A percentile compares a stretch with the other conserved stretches of the same genome.
Evolutionary conservation across 2,113 vertebrate species (phyloP).

Genomic region (Nothocercus nigrocapillus): DNA sequence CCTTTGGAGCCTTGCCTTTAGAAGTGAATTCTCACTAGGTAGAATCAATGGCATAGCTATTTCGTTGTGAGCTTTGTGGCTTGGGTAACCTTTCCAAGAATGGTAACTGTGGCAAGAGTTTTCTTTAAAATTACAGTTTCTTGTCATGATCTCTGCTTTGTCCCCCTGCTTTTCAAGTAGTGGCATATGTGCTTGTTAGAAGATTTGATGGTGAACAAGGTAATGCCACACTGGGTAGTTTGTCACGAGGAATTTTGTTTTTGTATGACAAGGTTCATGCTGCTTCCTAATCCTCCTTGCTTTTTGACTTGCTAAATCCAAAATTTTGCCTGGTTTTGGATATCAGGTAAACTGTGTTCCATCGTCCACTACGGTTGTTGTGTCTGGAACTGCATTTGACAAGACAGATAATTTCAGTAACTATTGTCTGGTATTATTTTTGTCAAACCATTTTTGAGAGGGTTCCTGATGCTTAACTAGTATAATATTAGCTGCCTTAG

Average conservation of each 20-base stretch:
- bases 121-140: background rate
- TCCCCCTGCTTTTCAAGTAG: background rate
- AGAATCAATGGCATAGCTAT: background rate
- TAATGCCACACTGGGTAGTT: background rate
- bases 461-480: background rate
- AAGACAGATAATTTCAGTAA: background rate
- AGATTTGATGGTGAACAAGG: background rate
- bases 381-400: background rate
- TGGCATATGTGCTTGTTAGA: background rate
- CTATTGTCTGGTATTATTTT: background rate
- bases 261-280: background rate
- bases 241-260: background rate
- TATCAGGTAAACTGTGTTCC: background rate
- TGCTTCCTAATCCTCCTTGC: background rate
- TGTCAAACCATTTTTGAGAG: background rate
- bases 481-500: background rate
- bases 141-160: background rate
- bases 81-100: background rate
- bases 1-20: background rate
- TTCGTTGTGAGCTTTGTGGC: background rate
- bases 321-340: background rate
- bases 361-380: background rate
- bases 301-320: background rate
- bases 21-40: background rate
- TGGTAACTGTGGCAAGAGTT: background rate